Percentiles rank a stretch among this genome's conserved stretches.
These are phyloP conservation scores for Ormyrus labotus DNA, from an alignment of 2,888 invertebrate genomes.

Conservation along the genomic window DNA sequence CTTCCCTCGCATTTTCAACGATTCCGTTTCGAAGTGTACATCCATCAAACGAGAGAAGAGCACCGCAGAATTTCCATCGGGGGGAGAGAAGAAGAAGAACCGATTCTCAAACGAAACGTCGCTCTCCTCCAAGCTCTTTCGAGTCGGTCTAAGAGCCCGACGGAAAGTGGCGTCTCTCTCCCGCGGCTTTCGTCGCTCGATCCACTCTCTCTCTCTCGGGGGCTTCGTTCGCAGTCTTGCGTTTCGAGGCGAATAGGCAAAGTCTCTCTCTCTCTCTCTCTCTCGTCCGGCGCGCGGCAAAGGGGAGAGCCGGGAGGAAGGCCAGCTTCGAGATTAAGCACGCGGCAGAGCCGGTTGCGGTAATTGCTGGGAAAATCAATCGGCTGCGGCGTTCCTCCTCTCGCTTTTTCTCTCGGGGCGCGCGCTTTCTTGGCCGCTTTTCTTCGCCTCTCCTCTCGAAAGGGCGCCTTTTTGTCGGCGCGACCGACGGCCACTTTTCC, in stretches of 20 bases:
- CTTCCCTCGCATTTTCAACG: no score
- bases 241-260: no score
- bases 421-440: constrained; percentile 23
- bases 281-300: constrained; percentile 4
- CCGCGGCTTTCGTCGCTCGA: background rate
- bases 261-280: background rate
- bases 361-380: constrained; percentile 52
- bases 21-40: no score
- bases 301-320: constrained; percentile 10
- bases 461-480: background rate
- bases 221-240: no score
- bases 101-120: no score
- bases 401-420: background rate
- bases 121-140: no score
- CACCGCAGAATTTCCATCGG: no score
- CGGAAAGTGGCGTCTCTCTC: background rate
- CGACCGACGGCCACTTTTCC: constrained; percentile 11
- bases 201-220: background rate
- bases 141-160: background rate
- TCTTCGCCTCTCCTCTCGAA: background rate
- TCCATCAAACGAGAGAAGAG: no score
- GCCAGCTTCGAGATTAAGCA: constrained; percentile 17
- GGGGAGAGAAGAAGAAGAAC: no score
- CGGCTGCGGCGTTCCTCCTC: constrained; percentile 16
- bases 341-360: constrained; percentile 16